phyloP scores from a whole-genome alignment of 2,888 invertebrate genomes.

The Lordiphosa fenestrarum region DNA sequence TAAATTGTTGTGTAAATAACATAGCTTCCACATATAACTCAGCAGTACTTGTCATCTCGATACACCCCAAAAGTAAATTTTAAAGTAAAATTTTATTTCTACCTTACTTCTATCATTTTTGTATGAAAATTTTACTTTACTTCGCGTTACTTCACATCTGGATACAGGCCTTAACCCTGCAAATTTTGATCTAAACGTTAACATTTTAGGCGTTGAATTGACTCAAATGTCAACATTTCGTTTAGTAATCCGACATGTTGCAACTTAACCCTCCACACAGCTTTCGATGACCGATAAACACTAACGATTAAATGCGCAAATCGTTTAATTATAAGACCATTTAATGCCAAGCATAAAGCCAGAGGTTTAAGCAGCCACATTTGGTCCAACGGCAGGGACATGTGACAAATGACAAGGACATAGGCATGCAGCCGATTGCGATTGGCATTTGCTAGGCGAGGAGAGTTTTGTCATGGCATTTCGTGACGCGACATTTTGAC shows the following conservation, averaged over 20 bases:
- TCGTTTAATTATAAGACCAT: constrained; percentile 76
- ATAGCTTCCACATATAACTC: too few species aligned
- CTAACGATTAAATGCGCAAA: constrained; percentile 66
- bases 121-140: too few species aligned
- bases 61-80: too few species aligned
- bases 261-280: constrained; percentile 30
- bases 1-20: too few species aligned
- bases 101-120: too few species aligned
- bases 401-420: constrained; percentile 9
- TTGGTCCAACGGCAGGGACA: constrained; percentile 14
- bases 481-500: constrained; percentile 66
- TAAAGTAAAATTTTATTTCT: too few species aligned
- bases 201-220: too few species aligned
- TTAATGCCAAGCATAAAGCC: constrained; percentile 63
- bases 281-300: constrained; percentile 52
- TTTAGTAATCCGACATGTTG: constrained; percentile 27
- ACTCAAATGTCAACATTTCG: constrained; percentile 4
- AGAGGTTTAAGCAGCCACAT: constrained; percentile 48
- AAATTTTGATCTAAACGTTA: too few species aligned
- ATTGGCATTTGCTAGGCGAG: constrained; percentile 20
- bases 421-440: constrained; percentile 33
- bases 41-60: too few species aligned
- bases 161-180: too few species aligned
- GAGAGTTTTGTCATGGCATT: constrained; percentile 25
- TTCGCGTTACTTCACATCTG: too few species aligned